A percentile compares a stretch with the other conserved stretches of the same genome.
phyloP scores from a whole-genome alignment of 1,140 invertebrate genomes.

The Mizuhopecten yessoensis region DNA sequence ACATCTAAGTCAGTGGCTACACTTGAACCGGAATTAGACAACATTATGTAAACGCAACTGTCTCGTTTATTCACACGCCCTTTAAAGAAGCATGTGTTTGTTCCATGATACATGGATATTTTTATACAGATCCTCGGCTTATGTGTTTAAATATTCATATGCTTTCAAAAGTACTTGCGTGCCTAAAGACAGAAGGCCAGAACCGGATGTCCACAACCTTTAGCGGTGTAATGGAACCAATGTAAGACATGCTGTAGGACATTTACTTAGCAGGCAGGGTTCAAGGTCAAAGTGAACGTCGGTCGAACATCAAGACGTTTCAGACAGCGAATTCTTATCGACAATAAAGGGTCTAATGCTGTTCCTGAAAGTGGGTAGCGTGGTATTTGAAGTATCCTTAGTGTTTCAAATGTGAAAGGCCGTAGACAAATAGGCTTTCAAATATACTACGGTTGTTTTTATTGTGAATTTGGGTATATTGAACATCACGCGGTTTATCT shows the following conservation, averaged over 20 bases:
- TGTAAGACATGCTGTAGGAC: not conserved
- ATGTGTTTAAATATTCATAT: not conserved
- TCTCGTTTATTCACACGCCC: slow-evolving; percentile 9
- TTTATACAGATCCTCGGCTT: not conserved
- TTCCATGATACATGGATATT: not conserved
- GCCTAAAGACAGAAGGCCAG: not conserved
- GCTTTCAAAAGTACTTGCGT: not conserved
- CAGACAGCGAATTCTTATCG: not conserved
- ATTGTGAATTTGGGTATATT: no score
- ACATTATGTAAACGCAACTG: not conserved
- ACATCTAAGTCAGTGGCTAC: not conserved
- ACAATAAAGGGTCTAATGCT: not conserved
- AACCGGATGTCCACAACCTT: not conserved
- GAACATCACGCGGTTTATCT: no score
- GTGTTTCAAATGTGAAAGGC: not conserved
- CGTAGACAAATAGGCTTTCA: not conserved
- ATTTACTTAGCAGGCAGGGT: not conserved
- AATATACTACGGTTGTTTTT: no score
- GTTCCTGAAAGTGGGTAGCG: not conserved
- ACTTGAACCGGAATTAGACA: not conserved
- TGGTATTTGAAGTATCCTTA: not conserved
- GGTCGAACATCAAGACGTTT: not conserved
- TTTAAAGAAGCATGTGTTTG: not conserved
- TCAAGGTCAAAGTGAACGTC: not conserved
- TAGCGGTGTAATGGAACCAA: not conserved